Percentiles rank a stretch among this genome's conserved stretches.
phyloP scores from a whole-genome alignment of 2,113 vertebrate species.

The Leptodactylus fuscus region DNA sequence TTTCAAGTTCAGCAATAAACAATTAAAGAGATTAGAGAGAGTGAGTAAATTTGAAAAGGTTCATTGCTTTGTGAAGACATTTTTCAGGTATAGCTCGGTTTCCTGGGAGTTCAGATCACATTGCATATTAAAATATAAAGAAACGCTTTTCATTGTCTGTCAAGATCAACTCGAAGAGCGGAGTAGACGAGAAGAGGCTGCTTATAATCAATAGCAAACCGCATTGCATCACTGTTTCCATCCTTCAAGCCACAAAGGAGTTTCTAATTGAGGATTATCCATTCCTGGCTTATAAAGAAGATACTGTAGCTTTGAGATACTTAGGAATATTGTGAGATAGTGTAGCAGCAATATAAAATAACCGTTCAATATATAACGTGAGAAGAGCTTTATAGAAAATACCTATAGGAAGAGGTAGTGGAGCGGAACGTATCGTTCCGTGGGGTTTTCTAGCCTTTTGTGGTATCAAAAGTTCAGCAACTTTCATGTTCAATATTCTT shows the following conservation, averaged over 20 bases:
- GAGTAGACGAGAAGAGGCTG: conserved; percentile 30
- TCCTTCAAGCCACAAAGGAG: conserved; percentile 43
- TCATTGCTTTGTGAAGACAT: conserved; percentile 53
- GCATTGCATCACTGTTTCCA: conserved; percentile 22
- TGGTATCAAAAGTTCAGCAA: neutral
- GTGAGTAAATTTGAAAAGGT: conserved; percentile 31
- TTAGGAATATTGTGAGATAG: neutral
- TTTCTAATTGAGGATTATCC: conserved; percentile 40
- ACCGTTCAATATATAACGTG: neutral
- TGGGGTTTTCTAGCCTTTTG: too few relatives aligned
- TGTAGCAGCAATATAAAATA: conserved; percentile 11
- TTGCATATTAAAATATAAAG: conserved; percentile 53
- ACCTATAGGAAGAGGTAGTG: neutral
- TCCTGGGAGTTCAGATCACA: conserved; percentile 49
- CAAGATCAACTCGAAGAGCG: conserved; percentile 39
- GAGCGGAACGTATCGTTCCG: neutral
- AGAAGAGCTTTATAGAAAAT: neutral
- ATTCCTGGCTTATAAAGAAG: conserved; percentile 11
- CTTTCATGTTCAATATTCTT: too few relatives aligned
- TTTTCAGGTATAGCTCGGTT: conserved; percentile 51
- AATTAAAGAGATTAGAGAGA: conserved; percentile 61
- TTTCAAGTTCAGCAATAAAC: conserved; percentile 65
- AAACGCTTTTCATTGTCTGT: conserved; percentile 55
- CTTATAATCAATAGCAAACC: conserved; percentile 48
- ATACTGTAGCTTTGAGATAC: conserved; percentile 3